These are phyloP conservation scores for Acromyrmex charruanus DNA, from an alignment of 1,140 invertebrate genomes.

Conservation along the genomic window DNA sequence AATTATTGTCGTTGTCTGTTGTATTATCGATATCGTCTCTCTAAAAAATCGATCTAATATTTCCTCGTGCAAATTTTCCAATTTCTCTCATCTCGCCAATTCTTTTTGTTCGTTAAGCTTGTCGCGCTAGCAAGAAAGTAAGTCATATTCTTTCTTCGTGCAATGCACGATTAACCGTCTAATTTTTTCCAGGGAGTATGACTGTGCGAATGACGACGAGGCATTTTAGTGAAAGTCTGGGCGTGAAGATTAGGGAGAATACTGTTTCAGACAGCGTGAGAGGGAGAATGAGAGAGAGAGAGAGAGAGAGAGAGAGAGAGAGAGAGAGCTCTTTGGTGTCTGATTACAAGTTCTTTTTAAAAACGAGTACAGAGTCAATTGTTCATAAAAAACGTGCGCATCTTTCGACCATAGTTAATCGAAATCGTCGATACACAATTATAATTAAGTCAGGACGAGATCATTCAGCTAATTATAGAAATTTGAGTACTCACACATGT, in stretches of 20 bases:
- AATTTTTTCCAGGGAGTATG: slow-evolving; percentile 1
- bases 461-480: slow-evolving; percentile 24
- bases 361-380: slow-evolving; percentile 81
- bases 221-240: not conserved
- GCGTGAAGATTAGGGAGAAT: not conserved
- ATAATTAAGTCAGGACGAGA: slow-evolving; percentile 44
- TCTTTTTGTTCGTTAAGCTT: not conserved
- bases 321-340: slow-evolving; percentile 29
- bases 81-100: not conserved
- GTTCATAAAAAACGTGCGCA: slow-evolving; percentile 50
- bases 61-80: not conserved
- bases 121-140: not conserved
- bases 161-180: not conserved
- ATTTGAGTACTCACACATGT: not conserved
- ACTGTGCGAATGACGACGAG: slow-evolving; percentile 4
- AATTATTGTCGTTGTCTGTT: slow-evolving; percentile 11
- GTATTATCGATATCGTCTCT: slow-evolving; percentile 16
- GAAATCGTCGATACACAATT: slow-evolving; percentile 60
- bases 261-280: not conserved
- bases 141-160: not conserved
- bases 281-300: not conserved
- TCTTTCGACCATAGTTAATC: slow-evolving; percentile 49
- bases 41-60: not conserved
- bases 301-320: slow-evolving; percentile 3
- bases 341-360: slow-evolving; percentile 45